A percentile compares a stretch with the other conserved stretches of the same genome.
Evolutionary conservation across 2,113 vertebrate species (phyloP).

Genomic region (Saguinus midas): DNA sequence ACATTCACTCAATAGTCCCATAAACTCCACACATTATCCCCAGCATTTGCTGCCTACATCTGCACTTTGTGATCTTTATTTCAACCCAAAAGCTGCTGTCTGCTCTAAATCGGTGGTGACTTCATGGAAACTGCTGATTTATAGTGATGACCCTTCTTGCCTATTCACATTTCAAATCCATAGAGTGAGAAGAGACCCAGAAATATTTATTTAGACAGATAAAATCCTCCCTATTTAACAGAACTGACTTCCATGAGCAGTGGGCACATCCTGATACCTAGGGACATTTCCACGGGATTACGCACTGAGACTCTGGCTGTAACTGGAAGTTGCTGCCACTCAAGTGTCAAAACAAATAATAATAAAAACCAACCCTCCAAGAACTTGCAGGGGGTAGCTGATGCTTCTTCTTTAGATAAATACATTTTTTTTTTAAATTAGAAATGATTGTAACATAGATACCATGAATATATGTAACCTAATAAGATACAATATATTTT

Average conservation of each 20-base stretch:
- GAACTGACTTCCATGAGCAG: slow-evolving; percentile 63
- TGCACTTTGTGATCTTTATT: background rate
- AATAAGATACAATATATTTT: background rate
- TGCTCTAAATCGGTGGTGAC: background rate
- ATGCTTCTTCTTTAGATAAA: background rate
- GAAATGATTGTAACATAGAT: background rate
- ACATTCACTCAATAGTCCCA: background rate
- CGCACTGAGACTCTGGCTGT: background rate
- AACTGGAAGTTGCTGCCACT: background rate
- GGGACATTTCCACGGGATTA: slow-evolving; percentile 28
- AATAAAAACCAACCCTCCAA: background rate
- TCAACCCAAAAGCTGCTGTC: slow-evolving; percentile 32
- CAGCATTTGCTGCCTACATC: background rate
- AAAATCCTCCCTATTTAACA: slow-evolving; percentile 53
- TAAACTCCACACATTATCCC: too few species aligned
- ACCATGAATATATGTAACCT: background rate
- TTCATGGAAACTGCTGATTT: slow-evolving; percentile 43
- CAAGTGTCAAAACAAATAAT: slow-evolving; percentile 53
- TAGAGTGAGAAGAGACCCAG: background rate
- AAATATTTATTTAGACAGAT: slow-evolving; percentile 68
- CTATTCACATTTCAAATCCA: slow-evolving; percentile 35
- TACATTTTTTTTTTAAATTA: background rate
- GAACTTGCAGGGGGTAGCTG: background rate
- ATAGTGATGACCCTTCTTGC: slow-evolving; percentile 12
- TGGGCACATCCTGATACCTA: background rate